A percentile compares a stretch with the other conserved stretches of the same genome.
Evolutionary conservation across 2,888 invertebrate genomes (phyloP).

Genomic region (Drosophila flavopinicola): DNA sequence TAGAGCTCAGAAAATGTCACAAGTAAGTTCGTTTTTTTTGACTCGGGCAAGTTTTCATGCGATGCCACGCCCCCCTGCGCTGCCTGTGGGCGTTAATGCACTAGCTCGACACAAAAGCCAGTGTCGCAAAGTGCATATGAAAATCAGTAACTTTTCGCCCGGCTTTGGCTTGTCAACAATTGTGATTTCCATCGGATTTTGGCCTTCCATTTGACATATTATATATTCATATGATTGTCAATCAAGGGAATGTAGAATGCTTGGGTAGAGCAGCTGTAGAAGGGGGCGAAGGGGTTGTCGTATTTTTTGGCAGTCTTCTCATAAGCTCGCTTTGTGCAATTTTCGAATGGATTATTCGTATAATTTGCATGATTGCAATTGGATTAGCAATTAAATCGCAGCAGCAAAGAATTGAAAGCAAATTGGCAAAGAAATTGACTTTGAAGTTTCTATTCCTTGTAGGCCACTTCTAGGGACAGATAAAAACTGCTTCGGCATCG

Average conservation of each 20-base stretch:
- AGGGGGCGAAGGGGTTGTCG: no score
- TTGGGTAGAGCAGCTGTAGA: no score
- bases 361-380: constrained; percentile 35
- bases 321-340: constrained; percentile 17
- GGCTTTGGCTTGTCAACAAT: constrained; percentile 20
- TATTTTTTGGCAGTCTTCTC: constrained; percentile 1
- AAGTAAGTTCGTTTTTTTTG: constrained; percentile 44
- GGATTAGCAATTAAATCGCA: constrained; percentile 27
- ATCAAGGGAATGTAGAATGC: constrained; percentile 34
- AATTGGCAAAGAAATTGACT: background rate
- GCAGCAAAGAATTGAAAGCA: background rate
- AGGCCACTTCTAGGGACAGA: no score
- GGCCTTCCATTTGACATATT: constrained; percentile 47
- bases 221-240: constrained; percentile 70
- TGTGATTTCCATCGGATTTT: constrained; percentile 40
- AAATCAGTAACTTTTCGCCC: constrained; percentile 39
- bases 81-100: constrained; percentile 53
- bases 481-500: no score
- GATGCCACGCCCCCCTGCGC: constrained; percentile 28
- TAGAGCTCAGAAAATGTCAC: constrained; percentile 60
- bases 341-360: constrained; percentile 30
- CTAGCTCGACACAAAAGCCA: constrained; percentile 30
- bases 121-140: constrained; percentile 57
- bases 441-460: no score
- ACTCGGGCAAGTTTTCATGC: constrained; percentile 28